Base-by-base conservation (phyloP, 2,113 vertebrate genomes). In the Pipa parva region DNA sequence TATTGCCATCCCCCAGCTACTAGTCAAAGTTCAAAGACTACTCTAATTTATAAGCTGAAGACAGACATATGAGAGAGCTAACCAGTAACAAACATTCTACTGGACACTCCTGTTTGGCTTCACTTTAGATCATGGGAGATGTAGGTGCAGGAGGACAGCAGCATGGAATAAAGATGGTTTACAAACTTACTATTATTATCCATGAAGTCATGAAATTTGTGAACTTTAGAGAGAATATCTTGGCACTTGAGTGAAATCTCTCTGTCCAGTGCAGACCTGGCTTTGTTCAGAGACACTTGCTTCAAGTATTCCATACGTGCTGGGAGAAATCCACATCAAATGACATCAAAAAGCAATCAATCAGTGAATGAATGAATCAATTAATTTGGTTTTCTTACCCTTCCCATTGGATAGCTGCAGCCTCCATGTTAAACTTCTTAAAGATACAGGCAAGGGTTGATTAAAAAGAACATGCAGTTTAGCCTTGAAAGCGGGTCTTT, bases 331-430 rank as follows among this genome's bases (percentile, higher is more conserved):
- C 20, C 26, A 29, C 9, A 31, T 25, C 8, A 26, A 61, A 28
- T n/a, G 7, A 20, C 12, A 31, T 2, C 1, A 10, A 54, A 15
- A 5, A 1, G 49, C 22, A 24, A 51, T 25, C 22, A 51, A 13
- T 1, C 2, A 25, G 13, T 27, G 24, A 24, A 27, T 5, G 27
- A 27, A 21, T 7, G 12, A 50, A 26, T 7, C 24, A 26, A 22
- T 17, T 52, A 26, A 10, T 26, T 52, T 52, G 49, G 4, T 29
- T 12, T 4, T n/a, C 17, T 54, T 72, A 76, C 74, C 71, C 36
- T 76, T 74, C 21, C 49, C 46, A 37, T 78, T 70, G 3, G 77
- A 69, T 27, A 78, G 63, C 31, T 62, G 63, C 15, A 78, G 26
- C 39, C 54, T 73, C 73, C 77, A 76, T 13, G 60, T 45, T 9